Conservation (phyloP, 2,888 invertebrate genomes). For the Cerastoderma edule region DNA sequence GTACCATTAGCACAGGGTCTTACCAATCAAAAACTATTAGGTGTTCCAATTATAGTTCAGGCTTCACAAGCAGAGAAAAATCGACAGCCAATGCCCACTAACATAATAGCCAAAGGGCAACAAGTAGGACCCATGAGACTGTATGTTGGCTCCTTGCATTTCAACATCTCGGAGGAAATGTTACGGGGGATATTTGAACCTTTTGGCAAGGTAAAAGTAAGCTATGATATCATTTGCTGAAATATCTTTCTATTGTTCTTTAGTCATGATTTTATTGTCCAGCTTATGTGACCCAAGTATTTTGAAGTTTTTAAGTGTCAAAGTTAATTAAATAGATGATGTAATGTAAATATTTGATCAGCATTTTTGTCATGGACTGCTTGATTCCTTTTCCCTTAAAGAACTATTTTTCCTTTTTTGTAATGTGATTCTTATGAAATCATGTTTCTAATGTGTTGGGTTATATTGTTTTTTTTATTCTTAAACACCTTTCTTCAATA, state of each 20-base stretch:
- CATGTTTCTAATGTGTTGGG: too few species aligned
- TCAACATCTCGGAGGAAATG: conserved; percentile 99
- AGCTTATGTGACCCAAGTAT: too few species aligned
- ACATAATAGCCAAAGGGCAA: conserved; percentile 68
- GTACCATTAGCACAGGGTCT: conserved; percentile 97
- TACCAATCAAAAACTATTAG: conserved; percentile 96
- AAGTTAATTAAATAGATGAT: too few species aligned
- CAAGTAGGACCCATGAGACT: conserved; percentile 95
- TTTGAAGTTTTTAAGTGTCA: too few species aligned
- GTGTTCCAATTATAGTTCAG: conserved; percentile 98
- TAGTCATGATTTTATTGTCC: too few species aligned
- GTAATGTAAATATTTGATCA: too few species aligned
- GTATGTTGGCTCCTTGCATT: conserved; percentile 98
- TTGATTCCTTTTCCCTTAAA: too few species aligned
- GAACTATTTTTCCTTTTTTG: too few species aligned
- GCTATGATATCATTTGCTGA: neutral
- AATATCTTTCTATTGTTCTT: neutral
- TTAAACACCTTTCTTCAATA: too few species aligned
- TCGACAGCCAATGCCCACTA: conserved; percentile 82
- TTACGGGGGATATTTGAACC: conserved; percentile 98
- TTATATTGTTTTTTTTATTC: too few species aligned
- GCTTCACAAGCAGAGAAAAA: conserved; percentile 95
- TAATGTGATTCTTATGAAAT: too few species aligned
- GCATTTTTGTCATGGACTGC: too few species aligned
- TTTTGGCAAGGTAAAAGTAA: conserved; percentile 90